A percentile compares a stretch with the other conserved stretches of the same genome.
phyloP scores from a whole-genome alignment of 2,113 vertebrate genomes.

The Engraulis encrasicolus region DNA sequence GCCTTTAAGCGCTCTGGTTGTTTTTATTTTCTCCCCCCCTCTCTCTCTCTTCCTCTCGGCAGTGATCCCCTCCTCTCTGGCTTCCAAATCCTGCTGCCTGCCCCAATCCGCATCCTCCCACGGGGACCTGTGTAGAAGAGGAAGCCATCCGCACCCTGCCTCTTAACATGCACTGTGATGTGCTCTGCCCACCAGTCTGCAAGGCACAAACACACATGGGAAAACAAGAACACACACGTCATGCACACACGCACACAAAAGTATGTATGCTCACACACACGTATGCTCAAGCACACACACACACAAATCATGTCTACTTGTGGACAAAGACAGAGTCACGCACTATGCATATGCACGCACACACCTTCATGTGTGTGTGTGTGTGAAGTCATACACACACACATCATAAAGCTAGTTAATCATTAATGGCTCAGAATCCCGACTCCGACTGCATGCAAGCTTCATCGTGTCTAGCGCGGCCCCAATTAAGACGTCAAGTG shows the following conservation, averaged over 20 bases:
- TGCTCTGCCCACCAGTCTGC: neutral
- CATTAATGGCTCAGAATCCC: conserved; percentile 6
- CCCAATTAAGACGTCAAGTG: neutral
- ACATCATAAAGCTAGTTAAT: neutral
- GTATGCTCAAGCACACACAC: neutral
- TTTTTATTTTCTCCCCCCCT: too few relatives aligned
- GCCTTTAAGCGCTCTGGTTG: neutral
- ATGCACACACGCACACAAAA: neutral
- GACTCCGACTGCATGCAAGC: neutral
- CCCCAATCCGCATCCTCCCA: conserved; percentile 6
- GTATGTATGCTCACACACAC: neutral
- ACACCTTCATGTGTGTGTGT: too few relatives aligned
- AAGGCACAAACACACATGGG: neutral
- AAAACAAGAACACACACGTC: neutral
- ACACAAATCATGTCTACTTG: neutral
- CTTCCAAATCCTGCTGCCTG: conserved; percentile 3
- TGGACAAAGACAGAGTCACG: neutral
- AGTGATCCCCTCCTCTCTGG: neutral
- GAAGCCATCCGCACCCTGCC: neutral
- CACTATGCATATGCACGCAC: neutral
- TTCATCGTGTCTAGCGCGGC: neutral
- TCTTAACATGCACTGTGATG: neutral
- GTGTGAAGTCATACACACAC: too few relatives aligned
- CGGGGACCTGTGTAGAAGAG: neutral
- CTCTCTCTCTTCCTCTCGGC: too few relatives aligned